These are phyloP conservation scores for Bombus superbus DNA, from an alignment of 1,140 invertebrate genomes.

Conservation along the genomic window DNA sequence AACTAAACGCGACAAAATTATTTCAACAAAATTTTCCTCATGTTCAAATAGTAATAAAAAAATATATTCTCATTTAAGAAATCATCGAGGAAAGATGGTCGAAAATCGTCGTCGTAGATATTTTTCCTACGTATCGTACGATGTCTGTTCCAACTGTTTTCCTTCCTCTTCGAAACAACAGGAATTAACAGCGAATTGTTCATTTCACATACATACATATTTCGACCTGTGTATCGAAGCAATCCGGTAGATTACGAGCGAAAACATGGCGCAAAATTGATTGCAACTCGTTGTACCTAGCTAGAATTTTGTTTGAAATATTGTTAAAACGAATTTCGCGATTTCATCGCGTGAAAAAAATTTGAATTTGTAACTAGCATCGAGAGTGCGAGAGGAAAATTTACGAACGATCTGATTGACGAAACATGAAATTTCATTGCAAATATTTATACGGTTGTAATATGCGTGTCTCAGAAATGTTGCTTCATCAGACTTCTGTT, in stretches of 20 bases:
- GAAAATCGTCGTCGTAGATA: not conserved
- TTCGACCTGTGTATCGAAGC: not conserved
- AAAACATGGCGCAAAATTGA: not conserved
- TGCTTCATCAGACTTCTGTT: too few species aligned
- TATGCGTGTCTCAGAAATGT: too few species aligned
- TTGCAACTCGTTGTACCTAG: not conserved
- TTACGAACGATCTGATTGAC: not conserved
- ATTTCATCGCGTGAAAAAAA: not conserved
- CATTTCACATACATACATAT: not conserved
- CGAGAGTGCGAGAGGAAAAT: too few species aligned
- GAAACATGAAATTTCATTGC: too few species aligned
- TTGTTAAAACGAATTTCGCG: not conserved
- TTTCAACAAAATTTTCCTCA: too few species aligned
- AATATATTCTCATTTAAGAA: not conserved
- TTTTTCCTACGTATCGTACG: not conserved
- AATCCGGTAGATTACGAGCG: not conserved
- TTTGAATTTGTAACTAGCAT: not conserved
- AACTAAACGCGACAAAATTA: too few species aligned
- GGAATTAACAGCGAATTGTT: constrained; percentile 3
- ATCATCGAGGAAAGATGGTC: too few species aligned
- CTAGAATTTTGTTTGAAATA: too few species aligned
- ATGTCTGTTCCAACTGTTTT: not conserved
- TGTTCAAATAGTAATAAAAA: not conserved
- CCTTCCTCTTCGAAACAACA: not conserved
- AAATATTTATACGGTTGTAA: too few species aligned